Evolutionary conservation across 92 coral and sea anemone species (phyloP).

Genomic region (Anthopleura xanthogrammica): DNA sequence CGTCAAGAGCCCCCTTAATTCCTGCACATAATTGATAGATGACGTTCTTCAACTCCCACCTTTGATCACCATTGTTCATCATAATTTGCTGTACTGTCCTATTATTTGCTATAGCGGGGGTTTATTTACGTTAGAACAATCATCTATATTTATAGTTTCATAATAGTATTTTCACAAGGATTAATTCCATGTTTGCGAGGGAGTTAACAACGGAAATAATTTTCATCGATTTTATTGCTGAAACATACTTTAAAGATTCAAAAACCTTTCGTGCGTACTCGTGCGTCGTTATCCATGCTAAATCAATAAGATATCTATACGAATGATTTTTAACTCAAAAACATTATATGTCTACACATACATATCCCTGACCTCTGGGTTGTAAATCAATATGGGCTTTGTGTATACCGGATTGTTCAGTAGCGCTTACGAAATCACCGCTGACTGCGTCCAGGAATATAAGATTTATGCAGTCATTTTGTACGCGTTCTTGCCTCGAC

Average conservation of each 20-base stretch:
- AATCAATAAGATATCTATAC: neutral
- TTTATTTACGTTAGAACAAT: neutral
- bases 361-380: neutral
- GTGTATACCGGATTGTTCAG: neutral
- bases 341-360: too few relatives aligned
- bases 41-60: neutral
- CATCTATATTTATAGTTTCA: neutral
- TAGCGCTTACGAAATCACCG: neutral
- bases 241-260: neutral
- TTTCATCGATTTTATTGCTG: neutral
- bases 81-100: neutral
- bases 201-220: neutral
- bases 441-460: neutral
- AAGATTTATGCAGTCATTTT: neutral
- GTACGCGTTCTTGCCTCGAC: neutral
- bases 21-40: neutral
- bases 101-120: neutral
- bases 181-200: slow-evolving; percentile 6
- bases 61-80: neutral
- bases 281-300: neutral
- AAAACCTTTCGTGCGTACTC: neutral
- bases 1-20: neutral
- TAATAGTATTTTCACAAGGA: neutral
- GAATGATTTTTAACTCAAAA: neutral
- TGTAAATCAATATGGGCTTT: neutral